A percentile compares a stretch with the other conserved stretches of the same genome.
phyloP scores from a whole-genome alignment of 92 coral and sea anemone genomes.

The Epizoanthus scotinus region DNA sequence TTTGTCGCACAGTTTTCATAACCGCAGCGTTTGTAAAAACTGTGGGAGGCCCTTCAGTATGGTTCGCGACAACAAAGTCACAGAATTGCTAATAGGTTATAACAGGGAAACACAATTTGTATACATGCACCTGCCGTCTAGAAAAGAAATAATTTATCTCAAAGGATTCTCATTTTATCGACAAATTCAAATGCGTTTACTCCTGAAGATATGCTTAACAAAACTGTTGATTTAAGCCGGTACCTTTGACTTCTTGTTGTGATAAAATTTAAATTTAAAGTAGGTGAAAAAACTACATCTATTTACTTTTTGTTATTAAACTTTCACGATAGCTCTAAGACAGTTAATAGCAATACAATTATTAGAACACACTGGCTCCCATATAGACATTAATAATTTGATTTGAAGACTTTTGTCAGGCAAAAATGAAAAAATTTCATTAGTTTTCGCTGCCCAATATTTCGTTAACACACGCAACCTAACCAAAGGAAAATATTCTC shows the following conservation, averaged over 20 bases:
- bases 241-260: background rate
- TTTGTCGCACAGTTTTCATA: constrained; percentile 30
- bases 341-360: background rate
- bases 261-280: constrained; percentile 7
- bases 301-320: constrained; percentile 21
- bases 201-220: too few species aligned
- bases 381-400: too few species aligned
- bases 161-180: too few species aligned
- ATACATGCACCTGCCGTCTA: constrained; percentile 13
- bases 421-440: too few species aligned
- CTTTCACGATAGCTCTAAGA: background rate
- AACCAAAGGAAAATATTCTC: too few species aligned
- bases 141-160: too few species aligned
- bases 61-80: background rate
- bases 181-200: too few species aligned
- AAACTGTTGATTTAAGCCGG: too few species aligned
- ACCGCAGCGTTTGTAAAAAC: constrained; percentile 12
- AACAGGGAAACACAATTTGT: background rate
- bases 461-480: too few species aligned
- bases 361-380: too few species aligned
- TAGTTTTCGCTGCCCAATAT: too few species aligned
- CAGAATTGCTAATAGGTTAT: constrained; percentile 8
- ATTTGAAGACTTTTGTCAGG: too few species aligned
- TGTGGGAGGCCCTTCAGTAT: constrained; percentile 17
- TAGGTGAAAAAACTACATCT: constrained; percentile 15